A percentile compares a stretch with the other conserved stretches of the same genome.
These are phyloP conservation scores for Leptothorax acervorum DNA, from an alignment of 2,888 invertebrate genomes.

Conservation along the genomic window DNA sequence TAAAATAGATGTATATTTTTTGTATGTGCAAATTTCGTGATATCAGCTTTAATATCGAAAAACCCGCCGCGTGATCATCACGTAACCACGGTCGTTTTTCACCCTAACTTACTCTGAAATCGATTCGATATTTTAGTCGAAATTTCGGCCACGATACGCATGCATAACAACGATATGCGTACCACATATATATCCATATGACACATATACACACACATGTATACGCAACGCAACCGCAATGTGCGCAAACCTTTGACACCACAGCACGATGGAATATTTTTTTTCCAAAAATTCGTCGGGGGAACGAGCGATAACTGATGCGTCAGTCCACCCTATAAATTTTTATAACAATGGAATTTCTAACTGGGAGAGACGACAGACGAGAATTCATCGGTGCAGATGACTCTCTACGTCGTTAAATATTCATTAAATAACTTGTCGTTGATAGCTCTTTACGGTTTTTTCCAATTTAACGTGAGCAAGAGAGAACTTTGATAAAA, in stretches of 20 bases:
- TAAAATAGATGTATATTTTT: not conserved
- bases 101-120: slow-evolving; percentile 26
- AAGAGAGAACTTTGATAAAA: not conserved
- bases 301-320: slow-evolving; percentile 32
- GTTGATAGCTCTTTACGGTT: slow-evolving; percentile 6
- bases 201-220: not conserved
- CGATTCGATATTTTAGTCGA: slow-evolving; percentile 37
- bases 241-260: slow-evolving; percentile 40
- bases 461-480: not conserved
- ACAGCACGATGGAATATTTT: slow-evolving; percentile 35
- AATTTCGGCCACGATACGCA: slow-evolving; percentile 31
- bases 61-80: slow-evolving; percentile 6
- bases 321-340: slow-evolving; percentile 31
- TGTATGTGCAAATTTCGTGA: not conserved
- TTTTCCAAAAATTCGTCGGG: slow-evolving; percentile 30
- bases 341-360: slow-evolving; percentile 39
- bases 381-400: slow-evolving; percentile 4
- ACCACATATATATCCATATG: not conserved
- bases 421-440: slow-evolving; percentile 40
- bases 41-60: slow-evolving; percentile 37
- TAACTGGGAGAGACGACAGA: not conserved
- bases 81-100: slow-evolving; percentile 34
- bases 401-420: slow-evolving; percentile 21
- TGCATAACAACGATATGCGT: slow-evolving; percentile 39
- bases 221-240: slow-evolving; percentile 18